Conservation (phyloP, 1,140 invertebrate species). For the Spodoptera litura region DNA sequence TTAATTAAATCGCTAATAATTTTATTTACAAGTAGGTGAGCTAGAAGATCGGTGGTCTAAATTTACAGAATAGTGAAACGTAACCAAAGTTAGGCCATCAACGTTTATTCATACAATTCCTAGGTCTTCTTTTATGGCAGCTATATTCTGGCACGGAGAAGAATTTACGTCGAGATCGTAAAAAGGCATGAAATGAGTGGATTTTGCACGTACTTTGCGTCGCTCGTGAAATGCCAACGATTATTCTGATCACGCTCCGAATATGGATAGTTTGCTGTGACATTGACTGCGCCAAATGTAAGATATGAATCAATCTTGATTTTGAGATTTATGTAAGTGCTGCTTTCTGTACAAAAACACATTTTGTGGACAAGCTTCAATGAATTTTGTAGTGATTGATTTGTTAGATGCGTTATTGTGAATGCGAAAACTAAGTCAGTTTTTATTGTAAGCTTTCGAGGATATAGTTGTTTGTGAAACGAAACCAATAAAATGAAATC, state of each 20-base stretch:
- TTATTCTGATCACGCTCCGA: constrained; percentile 35
- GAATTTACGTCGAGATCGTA: constrained; percentile 41
- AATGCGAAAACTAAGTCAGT: too few species aligned
- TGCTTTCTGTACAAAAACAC: background rate
- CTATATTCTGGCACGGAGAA: constrained; percentile 30
- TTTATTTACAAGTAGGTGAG: background rate
- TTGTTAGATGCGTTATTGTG: too few species aligned
- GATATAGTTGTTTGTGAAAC: background rate
- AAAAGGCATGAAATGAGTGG: constrained; percentile 44
- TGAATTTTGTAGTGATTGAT: too few species aligned
- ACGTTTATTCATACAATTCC: constrained; percentile 20
- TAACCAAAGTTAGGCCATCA: constrained; percentile 8
- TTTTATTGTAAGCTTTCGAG: too few species aligned
- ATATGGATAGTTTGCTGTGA: constrained; percentile 46
- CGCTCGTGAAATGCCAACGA: constrained; percentile 7
- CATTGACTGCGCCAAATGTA: constrained; percentile 14
- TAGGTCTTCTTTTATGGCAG: constrained; percentile 28
- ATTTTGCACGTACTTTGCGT: constrained; percentile 38
- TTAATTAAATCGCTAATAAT: too few species aligned
- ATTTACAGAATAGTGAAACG: background rate
- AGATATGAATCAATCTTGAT: constrained; percentile 41
- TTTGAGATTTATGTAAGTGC: constrained; percentile 12
- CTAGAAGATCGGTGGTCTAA: too few species aligned
- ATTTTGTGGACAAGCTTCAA: too few species aligned
- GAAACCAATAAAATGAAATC: background rate